Conservation (phyloP, 1,140 invertebrate genomes). For the Chironomus tepperi region DNA sequence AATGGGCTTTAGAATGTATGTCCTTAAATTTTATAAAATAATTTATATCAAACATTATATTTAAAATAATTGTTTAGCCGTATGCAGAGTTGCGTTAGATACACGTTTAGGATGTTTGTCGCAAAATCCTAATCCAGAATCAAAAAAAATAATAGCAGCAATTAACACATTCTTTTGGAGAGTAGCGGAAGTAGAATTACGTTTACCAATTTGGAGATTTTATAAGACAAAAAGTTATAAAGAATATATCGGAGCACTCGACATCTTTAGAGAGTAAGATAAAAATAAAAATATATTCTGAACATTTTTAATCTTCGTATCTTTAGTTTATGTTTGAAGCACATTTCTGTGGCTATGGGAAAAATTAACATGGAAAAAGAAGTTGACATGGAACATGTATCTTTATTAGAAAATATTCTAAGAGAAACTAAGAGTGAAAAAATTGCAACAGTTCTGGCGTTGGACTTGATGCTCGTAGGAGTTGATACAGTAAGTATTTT, state of each 20-base stretch:
- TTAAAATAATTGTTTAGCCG: slow-evolving; percentile 48
- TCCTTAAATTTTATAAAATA: slow-evolving; percentile 28
- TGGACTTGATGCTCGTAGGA: slow-evolving; percentile 79
- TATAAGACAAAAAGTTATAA: slow-evolving; percentile 66
- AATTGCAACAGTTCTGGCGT: slow-evolving; percentile 63
- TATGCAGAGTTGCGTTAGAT: slow-evolving; percentile 70
- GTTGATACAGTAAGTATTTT: slow-evolving; percentile 73
- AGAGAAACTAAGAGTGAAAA: slow-evolving; percentile 53
- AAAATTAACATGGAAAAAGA: slow-evolving; percentile 34
- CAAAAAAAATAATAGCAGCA: slow-evolving; percentile 63
- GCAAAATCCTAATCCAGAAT: slow-evolving; percentile 51
- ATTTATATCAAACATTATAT: too few species aligned
- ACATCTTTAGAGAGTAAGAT: slow-evolving; percentile 57
- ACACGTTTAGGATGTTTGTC: slow-evolving; percentile 66
- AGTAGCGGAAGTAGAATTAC: slow-evolving; percentile 66
- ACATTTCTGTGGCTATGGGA: slow-evolving; percentile 47
- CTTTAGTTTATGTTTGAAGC: slow-evolving; percentile 51
- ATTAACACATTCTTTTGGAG: slow-evolving; percentile 73
- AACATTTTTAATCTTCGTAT: slow-evolving; percentile 30
- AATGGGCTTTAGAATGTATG: slow-evolving; percentile 85
- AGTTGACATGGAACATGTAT: slow-evolving; percentile 44
- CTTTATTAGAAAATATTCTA: slow-evolving; percentile 54
- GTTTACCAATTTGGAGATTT: slow-evolving; percentile 70
- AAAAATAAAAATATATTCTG: slow-evolving; percentile 25
- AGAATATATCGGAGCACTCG: slow-evolving; percentile 62